Conservation (phyloP, 2,797 vertebrate species). For the Remorina albescens region DNA sequence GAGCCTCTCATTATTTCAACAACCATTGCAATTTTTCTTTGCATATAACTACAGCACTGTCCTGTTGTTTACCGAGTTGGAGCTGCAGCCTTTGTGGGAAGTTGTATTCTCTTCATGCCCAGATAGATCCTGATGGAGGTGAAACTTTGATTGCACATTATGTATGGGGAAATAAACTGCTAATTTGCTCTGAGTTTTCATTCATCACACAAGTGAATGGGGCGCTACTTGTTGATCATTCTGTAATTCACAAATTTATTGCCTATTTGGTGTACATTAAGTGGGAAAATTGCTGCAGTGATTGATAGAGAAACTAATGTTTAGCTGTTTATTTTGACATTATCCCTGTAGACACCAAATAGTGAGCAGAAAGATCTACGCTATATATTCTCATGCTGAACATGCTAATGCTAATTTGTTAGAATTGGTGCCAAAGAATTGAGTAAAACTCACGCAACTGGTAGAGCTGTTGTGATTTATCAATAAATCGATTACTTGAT, state of each 20-base stretch:
- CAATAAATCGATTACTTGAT: not conserved
- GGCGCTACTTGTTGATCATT: constrained; percentile 42
- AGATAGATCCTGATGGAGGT: constrained; percentile 58
- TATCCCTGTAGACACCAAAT: not conserved
- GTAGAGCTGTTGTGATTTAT: not conserved
- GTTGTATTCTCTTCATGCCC: constrained; percentile 68
- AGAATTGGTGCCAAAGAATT: no score
- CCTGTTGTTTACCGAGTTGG: constrained; percentile 68
- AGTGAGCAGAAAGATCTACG: not conserved
- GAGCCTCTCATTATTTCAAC: constrained; percentile 73
- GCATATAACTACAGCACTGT: constrained; percentile 53
- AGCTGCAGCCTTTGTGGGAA: constrained; percentile 45
- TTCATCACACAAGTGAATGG: constrained; percentile 52
- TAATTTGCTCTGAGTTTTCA: constrained; percentile 65
- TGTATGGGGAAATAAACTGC: constrained; percentile 60
- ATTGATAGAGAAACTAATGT: constrained; percentile 19
- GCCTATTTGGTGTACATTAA: constrained; percentile 32
- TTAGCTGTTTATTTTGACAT: constrained; percentile 1
- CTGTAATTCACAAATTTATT: constrained; percentile 54
- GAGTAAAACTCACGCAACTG: no score
- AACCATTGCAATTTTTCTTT: constrained; percentile 68
- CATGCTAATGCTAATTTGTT: not conserved
- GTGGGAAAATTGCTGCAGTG: constrained; percentile 7
- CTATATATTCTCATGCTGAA: not conserved
- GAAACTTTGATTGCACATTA: constrained; percentile 65